Percentiles rank a stretch among this genome's conserved stretches.
These are phyloP conservation scores for Holotrichia oblita DNA, from an alignment of 1,140 invertebrate species.

Conservation along the genomic window DNA sequence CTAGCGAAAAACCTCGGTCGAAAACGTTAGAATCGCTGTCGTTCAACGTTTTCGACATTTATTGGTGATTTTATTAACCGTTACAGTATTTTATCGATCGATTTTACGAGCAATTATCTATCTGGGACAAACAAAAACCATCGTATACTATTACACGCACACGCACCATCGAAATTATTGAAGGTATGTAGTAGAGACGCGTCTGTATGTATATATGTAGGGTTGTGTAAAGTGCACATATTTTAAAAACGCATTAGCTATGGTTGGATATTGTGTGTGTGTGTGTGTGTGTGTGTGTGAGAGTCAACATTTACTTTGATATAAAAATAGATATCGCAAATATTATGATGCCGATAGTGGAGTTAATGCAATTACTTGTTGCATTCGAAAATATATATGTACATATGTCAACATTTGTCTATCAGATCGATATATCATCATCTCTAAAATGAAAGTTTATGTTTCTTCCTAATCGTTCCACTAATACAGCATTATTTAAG, in stretches of 20 bases:
- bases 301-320: neutral
- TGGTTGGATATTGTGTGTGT: neutral
- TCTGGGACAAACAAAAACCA: constrained; percentile 15
- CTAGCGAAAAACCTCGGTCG: too few relatives aligned
- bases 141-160: neutral
- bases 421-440: too few relatives aligned
- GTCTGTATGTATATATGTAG: neutral
- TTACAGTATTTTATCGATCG: neutral
- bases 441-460: too few relatives aligned
- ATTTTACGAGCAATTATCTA: constrained; percentile 17
- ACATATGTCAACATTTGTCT: too few relatives aligned
- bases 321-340: too few relatives aligned
- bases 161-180: neutral
- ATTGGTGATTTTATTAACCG: constrained; percentile 13
- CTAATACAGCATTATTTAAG: too few relatives aligned
- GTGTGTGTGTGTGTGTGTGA: neutral
- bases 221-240: neutral
- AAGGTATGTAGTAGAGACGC: neutral
- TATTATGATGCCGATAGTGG: too few relatives aligned
- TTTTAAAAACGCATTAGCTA: neutral
- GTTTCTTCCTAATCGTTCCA: too few relatives aligned
- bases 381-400: too few relatives aligned
- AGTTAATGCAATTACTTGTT: too few relatives aligned
- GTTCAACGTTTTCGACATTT: constrained; percentile 12
- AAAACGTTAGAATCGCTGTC: neutral